Conservation (phyloP, 2,888 invertebrate species). For the Zhuqinia jingwanae region DNA sequence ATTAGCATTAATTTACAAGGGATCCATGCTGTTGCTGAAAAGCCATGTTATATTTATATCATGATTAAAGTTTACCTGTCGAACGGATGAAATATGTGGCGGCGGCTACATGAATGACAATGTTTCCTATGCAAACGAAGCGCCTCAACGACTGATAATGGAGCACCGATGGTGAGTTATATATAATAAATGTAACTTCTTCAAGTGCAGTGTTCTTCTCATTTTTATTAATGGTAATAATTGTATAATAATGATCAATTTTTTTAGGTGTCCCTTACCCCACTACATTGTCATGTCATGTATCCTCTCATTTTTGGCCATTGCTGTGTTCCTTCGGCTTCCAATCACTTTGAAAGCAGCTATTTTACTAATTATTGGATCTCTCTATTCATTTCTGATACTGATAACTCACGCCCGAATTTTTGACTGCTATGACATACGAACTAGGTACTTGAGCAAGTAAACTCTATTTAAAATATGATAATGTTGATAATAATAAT, state of each 20-base stretch:
- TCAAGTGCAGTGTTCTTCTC: too few species aligned
- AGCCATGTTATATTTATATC: too few species aligned
- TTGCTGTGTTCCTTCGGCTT: slow-evolving; percentile 91
- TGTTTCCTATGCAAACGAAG: slow-evolving; percentile 74
- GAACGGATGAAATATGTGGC: slow-evolving; percentile 82
- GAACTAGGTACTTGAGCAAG: too few species aligned
- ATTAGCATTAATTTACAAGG: too few species aligned
- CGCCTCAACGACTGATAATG: slow-evolving; percentile 76
- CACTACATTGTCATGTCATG: slow-evolving; percentile 93
- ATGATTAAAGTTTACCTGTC: slow-evolving; percentile 86
- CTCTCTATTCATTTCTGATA: slow-evolving; percentile 78
- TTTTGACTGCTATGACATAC: slow-evolving; percentile 90
- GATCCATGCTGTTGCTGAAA: too few species aligned
- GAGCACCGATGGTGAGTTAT: slow-evolving; percentile 72
- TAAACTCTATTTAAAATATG: too few species aligned
- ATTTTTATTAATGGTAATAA: too few species aligned
- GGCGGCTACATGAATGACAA: slow-evolving; percentile 76
- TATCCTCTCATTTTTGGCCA: slow-evolving; percentile 90
- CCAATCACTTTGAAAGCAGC: slow-evolving; percentile 91
- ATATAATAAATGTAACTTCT: too few species aligned
- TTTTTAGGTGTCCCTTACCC: slow-evolving; percentile 91
- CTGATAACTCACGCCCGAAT: slow-evolving; percentile 85
- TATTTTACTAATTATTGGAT: slow-evolving; percentile 84
- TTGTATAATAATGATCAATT: too few species aligned
- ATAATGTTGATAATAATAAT: too few species aligned